Conservation (phyloP, 1,140 invertebrate genomes). For the Lerema accius region DNA sequence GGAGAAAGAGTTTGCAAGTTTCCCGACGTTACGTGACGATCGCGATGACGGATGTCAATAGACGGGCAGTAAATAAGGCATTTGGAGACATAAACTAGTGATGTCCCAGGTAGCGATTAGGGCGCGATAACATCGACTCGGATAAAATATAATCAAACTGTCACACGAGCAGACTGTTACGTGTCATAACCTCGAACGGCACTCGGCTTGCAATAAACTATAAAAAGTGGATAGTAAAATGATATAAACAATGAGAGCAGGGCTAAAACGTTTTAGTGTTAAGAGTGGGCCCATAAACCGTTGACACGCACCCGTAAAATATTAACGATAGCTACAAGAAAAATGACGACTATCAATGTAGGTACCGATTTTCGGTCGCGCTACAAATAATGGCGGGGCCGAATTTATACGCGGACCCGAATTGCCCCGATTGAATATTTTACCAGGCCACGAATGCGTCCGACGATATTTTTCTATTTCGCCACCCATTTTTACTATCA, state of each 20-base stretch:
- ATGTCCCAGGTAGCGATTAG: slow-evolving; percentile 41
- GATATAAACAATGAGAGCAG: slow-evolving; percentile 79
- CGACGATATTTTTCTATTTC: slow-evolving; percentile 80
- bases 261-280: slow-evolving; percentile 81
- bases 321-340: slow-evolving; percentile 80
- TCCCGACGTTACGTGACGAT: slow-evolving; percentile 7
- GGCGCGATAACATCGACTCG: slow-evolving; percentile 65
- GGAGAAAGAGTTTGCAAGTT: not conserved
- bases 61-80: slow-evolving; percentile 16
- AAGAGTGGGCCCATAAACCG: slow-evolving; percentile 79
- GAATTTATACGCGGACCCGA: slow-evolving; percentile 79
- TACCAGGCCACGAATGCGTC: slow-evolving; percentile 76
- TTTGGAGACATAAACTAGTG: slow-evolving; percentile 16
- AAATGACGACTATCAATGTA: slow-evolving; percentile 80
- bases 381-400: slow-evolving; percentile 76
- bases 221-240: slow-evolving; percentile 78
- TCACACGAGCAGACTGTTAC: slow-evolving; percentile 50
- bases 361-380: slow-evolving; percentile 76
- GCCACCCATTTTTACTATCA: slow-evolving; percentile 77
- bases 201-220: slow-evolving; percentile 71
- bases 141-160: slow-evolving; percentile 61
- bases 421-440: slow-evolving; percentile 82
- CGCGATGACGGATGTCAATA: slow-evolving; percentile 1
- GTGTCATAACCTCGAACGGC: slow-evolving; percentile 63
- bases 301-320: slow-evolving; percentile 80